Evolutionary conservation across 2,113 vertebrate genomes (phyloP).

Genomic region (Neogale vison): DNA sequence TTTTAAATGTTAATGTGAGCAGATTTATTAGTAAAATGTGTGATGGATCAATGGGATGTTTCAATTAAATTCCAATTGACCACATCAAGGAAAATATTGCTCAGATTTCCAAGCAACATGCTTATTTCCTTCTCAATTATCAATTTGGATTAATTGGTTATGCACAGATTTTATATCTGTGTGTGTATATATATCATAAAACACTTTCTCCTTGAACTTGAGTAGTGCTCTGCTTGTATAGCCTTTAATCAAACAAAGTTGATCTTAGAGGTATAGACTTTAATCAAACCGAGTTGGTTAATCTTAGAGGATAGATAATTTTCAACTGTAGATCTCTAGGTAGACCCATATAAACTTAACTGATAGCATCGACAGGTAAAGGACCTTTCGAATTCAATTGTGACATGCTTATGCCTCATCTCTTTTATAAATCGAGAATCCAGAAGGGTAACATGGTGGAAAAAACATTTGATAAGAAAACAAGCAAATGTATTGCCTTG

Average conservation of each 20-base stretch:
- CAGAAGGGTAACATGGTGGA: background rate
- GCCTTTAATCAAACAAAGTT: background rate
- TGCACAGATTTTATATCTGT: background rate
- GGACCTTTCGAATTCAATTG: background rate
- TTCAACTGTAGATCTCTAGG: background rate
- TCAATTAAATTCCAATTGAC: slow-evolving; percentile 49
- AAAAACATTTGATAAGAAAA: slow-evolving; percentile 17
- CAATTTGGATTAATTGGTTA: slow-evolving; percentile 45
- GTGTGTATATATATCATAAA: background rate
- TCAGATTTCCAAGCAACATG: slow-evolving; percentile 57
- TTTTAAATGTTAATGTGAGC: background rate
- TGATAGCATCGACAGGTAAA: background rate
- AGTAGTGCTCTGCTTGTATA: background rate
- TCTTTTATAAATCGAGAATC: slow-evolving; percentile 14
- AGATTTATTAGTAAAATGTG: slow-evolving; percentile 56
- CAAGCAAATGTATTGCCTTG: background rate
- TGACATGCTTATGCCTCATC: slow-evolving; percentile 4
- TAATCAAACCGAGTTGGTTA: background rate
- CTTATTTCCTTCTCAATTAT: slow-evolving; percentile 47
- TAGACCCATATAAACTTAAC: background rate
- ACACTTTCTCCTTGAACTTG: background rate
- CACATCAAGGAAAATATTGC: slow-evolving; percentile 38
- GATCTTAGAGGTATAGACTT: background rate
- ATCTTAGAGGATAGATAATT: slow-evolving; percentile 4
- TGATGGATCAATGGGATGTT: background rate